phyloP scores from a whole-genome alignment of 2,888 invertebrate species.

The Cheilosia variabilis region DNA sequence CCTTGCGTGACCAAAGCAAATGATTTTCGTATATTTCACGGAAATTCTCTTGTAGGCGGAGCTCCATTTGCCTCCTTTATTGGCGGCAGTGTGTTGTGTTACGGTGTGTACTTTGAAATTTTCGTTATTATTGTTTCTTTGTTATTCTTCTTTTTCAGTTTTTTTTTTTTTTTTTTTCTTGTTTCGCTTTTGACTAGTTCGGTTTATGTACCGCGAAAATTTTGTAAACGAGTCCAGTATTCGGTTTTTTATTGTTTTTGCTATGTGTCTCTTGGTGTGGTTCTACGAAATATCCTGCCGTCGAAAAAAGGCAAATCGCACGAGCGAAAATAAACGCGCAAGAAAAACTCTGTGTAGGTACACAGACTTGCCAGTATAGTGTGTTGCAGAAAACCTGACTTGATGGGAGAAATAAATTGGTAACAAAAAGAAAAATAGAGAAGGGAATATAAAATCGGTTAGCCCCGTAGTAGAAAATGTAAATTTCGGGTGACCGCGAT shows the following conservation, averaged over 20 bases:
- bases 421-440: not conserved
- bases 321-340: conserved; percentile 50
- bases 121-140: conserved; percentile 70
- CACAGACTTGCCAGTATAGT: conserved; percentile 9
- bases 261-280: conserved; percentile 44
- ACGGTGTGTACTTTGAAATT: conserved; percentile 61
- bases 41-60: conserved; percentile 72
- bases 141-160: conserved; percentile 17
- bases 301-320: conserved; percentile 10
- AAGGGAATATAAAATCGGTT: conserved; percentile 47
- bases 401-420: conserved; percentile 46
- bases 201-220: conserved; percentile 64
- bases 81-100: conserved; percentile 48
- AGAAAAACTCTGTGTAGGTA: conserved; percentile 47
- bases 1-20: conserved; percentile 77
- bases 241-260: conserved; percentile 7
- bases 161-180: conserved; percentile 7
- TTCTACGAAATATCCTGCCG: conserved; percentile 35
- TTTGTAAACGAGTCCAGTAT: conserved; percentile 50
- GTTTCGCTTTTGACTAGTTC: conserved; percentile 31
- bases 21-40: conserved; percentile 76
- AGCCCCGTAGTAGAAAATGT: conserved; percentile 50
- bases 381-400: conserved; percentile 41
- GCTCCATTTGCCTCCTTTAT: conserved; percentile 59
- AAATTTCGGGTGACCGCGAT: conserved; percentile 64